Base-by-base conservation (phyloP, 92 coral and sea anemone species). In the Parazoanthus darwini region DNA sequence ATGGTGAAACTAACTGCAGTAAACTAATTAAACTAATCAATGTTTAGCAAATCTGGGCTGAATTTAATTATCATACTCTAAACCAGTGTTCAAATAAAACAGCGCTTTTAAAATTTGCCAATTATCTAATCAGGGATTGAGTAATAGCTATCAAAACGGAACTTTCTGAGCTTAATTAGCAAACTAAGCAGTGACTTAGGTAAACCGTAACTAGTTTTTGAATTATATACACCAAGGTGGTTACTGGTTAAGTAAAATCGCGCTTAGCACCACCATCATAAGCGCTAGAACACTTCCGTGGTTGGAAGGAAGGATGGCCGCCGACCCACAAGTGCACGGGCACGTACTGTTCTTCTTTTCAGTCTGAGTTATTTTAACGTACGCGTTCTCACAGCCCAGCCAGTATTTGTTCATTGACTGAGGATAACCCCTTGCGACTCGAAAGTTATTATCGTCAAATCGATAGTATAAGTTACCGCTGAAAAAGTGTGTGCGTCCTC, bases 401-500 rank as follows among this genome's bases (percentile, higher is more conserved):
- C 91, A 88, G 2, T 80, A 38, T 43, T 88, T 88, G 58, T 88
- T 88, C 91, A 88, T 80, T 38, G 91, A 88, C 80, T 81, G 85
- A 3, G 91, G 91, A 65, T 88, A 88, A 48, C 75, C 80, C 25
- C 48, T 8, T 33, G 72, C 88, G 58, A 88, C 88, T 42, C n/a
- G 15, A 43, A 88, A 88, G 3, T 13, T 50, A 29, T 29, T 42
- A n/a, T 88, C 91, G 74, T 88, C 74, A 81, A 88, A 88, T 44
- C 91, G 87, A 63, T 43, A 92, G 81, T 80, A 92, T 66, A 86
- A 76, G 58, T 90, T 92, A 8, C 83, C 91, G 36, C 80, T 5
- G 71, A 91, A 81, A 86, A 91, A 91, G 22, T 88, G 87, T 22
- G 94, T 90, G 74, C 72, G 81, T 37, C 78, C 86, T n/a, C 65